Percentiles rank a stretch among this genome's conserved stretches.
Evolutionary conservation across 2,113 vertebrate genomes (phyloP).

Genomic region (Aptenodytes patagonicus): DNA sequence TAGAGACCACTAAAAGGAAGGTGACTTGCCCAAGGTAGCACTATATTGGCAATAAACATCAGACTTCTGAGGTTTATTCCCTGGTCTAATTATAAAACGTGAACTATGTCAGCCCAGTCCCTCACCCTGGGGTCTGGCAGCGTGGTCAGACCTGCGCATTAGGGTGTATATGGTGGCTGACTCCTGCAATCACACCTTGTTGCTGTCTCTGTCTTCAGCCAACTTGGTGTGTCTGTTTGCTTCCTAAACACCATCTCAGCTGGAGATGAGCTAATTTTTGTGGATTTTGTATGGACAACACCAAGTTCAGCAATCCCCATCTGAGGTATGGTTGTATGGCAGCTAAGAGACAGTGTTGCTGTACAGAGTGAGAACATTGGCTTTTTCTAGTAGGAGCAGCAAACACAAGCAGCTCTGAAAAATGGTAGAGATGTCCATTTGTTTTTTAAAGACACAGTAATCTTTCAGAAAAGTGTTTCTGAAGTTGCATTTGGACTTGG

Average conservation of each 20-base stretch:
- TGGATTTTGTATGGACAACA: neutral
- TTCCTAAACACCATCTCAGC: neutral
- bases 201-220: neutral
- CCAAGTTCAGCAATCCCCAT: neutral
- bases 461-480: conserved; percentile 26
- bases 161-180: accelerated
- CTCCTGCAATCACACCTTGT: neutral
- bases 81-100: neutral
- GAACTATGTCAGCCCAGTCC: neutral
- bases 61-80: neutral
- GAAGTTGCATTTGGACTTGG: conserved; percentile 21
- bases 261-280: neutral
- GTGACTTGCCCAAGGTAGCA: neutral
- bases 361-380: neutral
- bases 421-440: neutral
- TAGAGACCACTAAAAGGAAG: neutral
- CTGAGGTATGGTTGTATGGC: neutral
- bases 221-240: neutral
- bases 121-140: neutral
- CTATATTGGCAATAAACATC: neutral
- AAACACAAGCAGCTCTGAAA: neutral
- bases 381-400: neutral
- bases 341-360: neutral
- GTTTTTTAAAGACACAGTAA: neutral
- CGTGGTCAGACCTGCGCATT: neutral